Evolutionary conservation across 2,888 invertebrate species (phyloP).

Genomic region (Caenorhabditis sp.): DNA sequence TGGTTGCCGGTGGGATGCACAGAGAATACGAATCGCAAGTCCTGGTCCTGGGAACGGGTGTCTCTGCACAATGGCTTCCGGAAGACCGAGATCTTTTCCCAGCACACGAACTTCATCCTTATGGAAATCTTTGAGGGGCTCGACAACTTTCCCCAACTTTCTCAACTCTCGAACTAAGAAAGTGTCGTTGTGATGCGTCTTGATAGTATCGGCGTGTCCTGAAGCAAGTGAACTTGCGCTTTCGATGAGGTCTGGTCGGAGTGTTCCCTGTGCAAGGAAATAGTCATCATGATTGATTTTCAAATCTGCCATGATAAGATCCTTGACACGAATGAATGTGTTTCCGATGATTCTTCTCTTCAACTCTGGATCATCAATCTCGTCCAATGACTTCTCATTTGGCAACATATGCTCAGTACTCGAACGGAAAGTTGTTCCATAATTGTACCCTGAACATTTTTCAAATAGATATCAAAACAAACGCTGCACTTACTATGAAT

Average conservation of each 20-base stretch:
- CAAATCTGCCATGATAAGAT: constrained; percentile 86
- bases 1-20: constrained; percentile 87
- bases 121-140: constrained; percentile 98
- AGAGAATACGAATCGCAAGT: constrained; percentile 95
- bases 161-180: constrained; percentile 91
- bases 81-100: constrained; percentile 93
- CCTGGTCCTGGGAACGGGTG: constrained; percentile 99
- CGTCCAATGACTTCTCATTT: constrained; percentile 66
- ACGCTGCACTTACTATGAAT: constrained; percentile 69
- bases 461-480: not conserved
- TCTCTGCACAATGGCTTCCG: constrained; percentile 91
- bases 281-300: constrained; percentile 90
- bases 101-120: constrained; percentile 96
- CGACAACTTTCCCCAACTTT: constrained; percentile 90
- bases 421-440: constrained; percentile 75
- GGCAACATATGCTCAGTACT: constrained; percentile 65
- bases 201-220: constrained; percentile 94
- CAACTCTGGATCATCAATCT: constrained; percentile 91
- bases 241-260: constrained; percentile 98
- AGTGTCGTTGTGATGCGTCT: constrained; percentile 99
- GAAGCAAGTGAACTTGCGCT: constrained; percentile 90
- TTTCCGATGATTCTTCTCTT: constrained; percentile 99
- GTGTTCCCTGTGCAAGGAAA: constrained; percentile 87
- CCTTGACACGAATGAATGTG: constrained; percentile 91
- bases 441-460: constrained; percentile 74